These are phyloP conservation scores for Acheta domesticus DNA, from an alignment of 2,888 invertebrate species.

Conservation along the genomic window DNA sequence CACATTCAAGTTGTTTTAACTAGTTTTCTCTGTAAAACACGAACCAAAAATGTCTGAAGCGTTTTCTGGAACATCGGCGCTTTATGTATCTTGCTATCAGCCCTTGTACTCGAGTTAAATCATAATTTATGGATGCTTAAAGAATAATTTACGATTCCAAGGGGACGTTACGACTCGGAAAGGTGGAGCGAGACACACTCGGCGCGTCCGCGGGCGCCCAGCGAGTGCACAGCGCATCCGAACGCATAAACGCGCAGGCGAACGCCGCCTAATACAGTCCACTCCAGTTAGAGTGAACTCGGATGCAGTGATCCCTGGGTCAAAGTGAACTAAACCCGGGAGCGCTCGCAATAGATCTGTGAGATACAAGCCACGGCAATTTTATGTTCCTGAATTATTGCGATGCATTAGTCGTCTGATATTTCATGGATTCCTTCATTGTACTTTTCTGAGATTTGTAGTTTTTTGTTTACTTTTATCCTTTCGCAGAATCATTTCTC, in stretches of 20 bases:
- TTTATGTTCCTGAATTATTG: no score
- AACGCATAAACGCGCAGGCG: background rate
- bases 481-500: no score
- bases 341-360: no score
- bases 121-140: conserved; percentile 6
- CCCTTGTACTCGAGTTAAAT: background rate
- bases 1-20: background rate
- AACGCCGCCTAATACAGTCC: background rate
- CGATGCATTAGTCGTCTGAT: no score
- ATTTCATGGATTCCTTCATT: no score
- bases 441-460: no score
- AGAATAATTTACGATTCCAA: background rate
- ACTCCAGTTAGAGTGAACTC: no score
- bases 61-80: background rate
- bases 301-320: no score
- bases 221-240: no score
- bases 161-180: background rate
- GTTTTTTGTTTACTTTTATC: no score
- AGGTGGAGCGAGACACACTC: background rate
- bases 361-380: no score
- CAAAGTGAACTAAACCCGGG: no score
- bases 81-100: conserved; percentile 18
- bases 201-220: background rate
- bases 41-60: background rate
- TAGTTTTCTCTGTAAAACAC: background rate